Conservation (phyloP, 2,113 vertebrate species). For the Tachuris rubrigastra region DNA sequence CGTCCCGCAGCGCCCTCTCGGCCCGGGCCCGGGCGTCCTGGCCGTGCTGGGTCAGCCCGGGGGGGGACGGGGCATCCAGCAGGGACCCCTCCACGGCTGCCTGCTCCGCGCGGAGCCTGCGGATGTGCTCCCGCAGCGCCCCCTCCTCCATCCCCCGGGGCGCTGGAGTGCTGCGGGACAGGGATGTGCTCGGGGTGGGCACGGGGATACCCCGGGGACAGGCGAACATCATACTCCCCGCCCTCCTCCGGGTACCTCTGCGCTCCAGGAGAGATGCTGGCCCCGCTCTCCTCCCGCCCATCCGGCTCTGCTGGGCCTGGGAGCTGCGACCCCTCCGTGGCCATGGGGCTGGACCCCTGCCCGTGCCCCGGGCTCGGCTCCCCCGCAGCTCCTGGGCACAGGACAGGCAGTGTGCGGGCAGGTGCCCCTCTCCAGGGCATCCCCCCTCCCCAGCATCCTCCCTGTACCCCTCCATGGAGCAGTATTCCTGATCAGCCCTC, state of each 20-base stretch:
- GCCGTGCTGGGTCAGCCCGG: not conserved
- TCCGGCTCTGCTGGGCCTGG: not conserved
- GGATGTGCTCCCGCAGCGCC: slow-evolving; percentile 71
- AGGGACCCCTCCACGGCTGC: slow-evolving; percentile 76
- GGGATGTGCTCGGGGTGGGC: not conserved
- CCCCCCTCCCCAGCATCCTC: not conserved
- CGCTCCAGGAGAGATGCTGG: rapidly evolving
- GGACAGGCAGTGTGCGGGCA: not conserved
- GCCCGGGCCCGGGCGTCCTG: not conserved
- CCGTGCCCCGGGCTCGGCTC: rapidly evolving
- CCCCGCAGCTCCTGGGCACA: rapidly evolving
- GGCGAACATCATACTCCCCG: rapidly evolving
- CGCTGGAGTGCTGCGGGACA: not conserved
- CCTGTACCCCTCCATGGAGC: not conserved
- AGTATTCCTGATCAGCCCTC: not conserved
- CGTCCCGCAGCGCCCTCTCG: slow-evolving; percentile 15
- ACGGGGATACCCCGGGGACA: rapidly evolving
- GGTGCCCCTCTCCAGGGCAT: too few species aligned
- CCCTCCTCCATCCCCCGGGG: slow-evolving; percentile 53
- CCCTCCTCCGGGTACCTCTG: not conserved
- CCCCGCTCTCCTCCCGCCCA: not conserved
- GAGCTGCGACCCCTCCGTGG: not conserved
- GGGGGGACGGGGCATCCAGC: not conserved
- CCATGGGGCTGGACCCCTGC: not conserved
- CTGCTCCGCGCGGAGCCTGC: slow-evolving; percentile 70